phyloP scores from a whole-genome alignment of 2,113 vertebrate species.

The Pteropus alecto region DNA sequence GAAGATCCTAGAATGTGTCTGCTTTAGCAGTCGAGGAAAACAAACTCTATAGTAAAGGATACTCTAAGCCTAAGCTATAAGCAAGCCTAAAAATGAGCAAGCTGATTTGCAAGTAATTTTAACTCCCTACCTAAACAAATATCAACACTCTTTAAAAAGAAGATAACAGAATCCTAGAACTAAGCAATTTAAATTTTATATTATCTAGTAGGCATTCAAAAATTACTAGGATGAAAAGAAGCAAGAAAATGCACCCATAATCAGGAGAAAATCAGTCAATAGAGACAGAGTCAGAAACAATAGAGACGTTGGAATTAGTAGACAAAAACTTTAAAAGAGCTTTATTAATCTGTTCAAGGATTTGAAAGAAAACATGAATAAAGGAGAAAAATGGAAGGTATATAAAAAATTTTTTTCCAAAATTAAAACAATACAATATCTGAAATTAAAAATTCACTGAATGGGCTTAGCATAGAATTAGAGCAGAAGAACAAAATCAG shows the following conservation, averaged over 20 bases:
- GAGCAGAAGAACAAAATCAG: neutral
- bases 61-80: neutral
- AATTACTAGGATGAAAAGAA: neutral
- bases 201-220: neutral
- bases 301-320: neutral
- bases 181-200: neutral
- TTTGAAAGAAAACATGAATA: neutral
- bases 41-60: neutral
- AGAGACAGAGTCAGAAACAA: neutral
- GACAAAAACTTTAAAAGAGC: neutral
- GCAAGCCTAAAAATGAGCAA: neutral
- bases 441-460: constrained; percentile 1
- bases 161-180: neutral
- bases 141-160: neutral
- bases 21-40: neutral
- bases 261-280: neutral
- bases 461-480: neutral
- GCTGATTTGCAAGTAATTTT: neutral
- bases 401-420: neutral
- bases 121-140: neutral
- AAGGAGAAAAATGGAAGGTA: neutral
- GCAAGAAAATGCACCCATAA: neutral
- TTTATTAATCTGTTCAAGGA: neutral
- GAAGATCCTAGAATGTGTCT: neutral
- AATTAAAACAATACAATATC: neutral